Evolutionary conservation across 2,888 invertebrate species (phyloP).

Genomic region (Synanthedon myopaeformis): DNA sequence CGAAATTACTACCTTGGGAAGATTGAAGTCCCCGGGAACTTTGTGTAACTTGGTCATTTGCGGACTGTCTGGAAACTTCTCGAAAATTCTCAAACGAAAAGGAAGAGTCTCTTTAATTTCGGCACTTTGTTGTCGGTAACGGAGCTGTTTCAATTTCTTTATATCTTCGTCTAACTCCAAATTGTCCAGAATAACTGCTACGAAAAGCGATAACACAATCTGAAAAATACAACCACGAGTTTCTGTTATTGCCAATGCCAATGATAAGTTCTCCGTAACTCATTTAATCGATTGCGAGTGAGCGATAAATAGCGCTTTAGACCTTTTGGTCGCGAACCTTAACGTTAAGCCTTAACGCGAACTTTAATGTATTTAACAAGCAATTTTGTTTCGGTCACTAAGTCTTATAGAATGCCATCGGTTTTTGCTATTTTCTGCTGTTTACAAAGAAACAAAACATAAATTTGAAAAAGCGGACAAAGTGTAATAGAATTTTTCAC

Average conservation of each 20-base stretch:
- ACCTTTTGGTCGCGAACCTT: no score
- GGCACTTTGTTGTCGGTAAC: conserved; percentile 97
- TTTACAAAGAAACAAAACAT: conserved; percentile 2
- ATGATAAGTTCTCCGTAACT: no score
- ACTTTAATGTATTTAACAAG: no score
- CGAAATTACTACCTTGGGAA: conserved; percentile 78
- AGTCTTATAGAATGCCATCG: no score
- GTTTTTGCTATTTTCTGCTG: no score
- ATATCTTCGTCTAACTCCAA: conserved; percentile 99
- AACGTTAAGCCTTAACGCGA: no score
- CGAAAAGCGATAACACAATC: conserved; percentile 99
- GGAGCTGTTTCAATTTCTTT: conserved; percentile 97
- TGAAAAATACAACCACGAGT: conserved; percentile 37
- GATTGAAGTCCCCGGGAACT: conserved; percentile 91
- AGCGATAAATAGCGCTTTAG: no score
- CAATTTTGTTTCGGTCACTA: no score
- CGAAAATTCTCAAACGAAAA: conserved; percentile 94
- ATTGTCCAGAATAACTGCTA: conserved; percentile 99
- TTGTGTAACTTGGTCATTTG: conserved; percentile 97
- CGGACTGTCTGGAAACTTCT: conserved; percentile 98
- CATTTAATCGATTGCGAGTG: no score
- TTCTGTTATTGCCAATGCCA: no score
- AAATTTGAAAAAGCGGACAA: conserved; percentile 1
- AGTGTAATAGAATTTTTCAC: no score
- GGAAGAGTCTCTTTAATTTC: conserved; percentile 98